Evolutionary conservation across 1,140 invertebrate species (phyloP), one percentile per base, ranked within the genome.

Genomic region (Trichonephila clavata): DNA sequence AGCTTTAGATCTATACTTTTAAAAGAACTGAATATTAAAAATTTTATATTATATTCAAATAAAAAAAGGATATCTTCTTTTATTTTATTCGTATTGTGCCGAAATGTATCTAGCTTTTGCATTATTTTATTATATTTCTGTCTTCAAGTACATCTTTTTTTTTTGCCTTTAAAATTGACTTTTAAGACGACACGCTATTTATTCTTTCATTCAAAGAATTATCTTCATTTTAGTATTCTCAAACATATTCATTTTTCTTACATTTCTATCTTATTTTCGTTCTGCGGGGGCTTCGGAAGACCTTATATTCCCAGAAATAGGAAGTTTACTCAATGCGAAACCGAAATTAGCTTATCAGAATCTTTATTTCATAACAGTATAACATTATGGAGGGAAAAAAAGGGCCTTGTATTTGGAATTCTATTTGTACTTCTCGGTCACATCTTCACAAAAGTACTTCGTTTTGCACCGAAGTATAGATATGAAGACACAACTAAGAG

Each of bases 211-310:
- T 7, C 10, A 7, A 50, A 50, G 50, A 50, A 50, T 50, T 50
- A 50, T 10, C 50, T 50, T 50, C 50, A 50, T 50, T 50, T 50
- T 50, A 50, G 50, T 50, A 50, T 50, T 50, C 50, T 50, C 16
- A 20, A 32, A 14, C 27, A 27, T 77, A 77, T 32, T 77, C 14
- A 18, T 39, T 16, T 77, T 39, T 77, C 1, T 8, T 39, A 16
- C 71, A 32, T 77, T 77, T 77, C 27, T 39, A 77, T 77, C 71
- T 77, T 32, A 77, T 77, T 77, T 77, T 14, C 27, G 71, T 77
- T 77, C 18, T 18, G 71, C 2, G 32, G 10, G 6, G 14, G 71
- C 71, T 77, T 5, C 32, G 32, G 27, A 77, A 39, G 27, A 16
- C 32, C 24, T 39, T 77, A 16, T 39, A 39, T 77, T 71, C 27